Conservation (phyloP, 2,888 invertebrate genomes). For the Lithosia quadra region DNA sequence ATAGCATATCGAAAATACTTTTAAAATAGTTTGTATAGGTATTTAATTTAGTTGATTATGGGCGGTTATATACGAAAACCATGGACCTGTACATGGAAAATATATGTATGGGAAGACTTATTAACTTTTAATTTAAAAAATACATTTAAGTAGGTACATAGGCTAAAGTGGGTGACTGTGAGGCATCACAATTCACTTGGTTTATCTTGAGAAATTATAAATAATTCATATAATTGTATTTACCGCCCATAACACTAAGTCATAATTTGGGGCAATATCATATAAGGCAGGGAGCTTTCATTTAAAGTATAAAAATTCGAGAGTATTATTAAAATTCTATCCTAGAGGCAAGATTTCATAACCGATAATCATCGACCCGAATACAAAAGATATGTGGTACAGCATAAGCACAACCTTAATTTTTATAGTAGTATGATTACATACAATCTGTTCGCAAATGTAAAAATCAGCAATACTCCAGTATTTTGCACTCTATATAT, state of each 20-base stretch:
- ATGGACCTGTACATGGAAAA: neutral
- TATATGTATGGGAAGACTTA: neutral
- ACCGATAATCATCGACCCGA: conserved; percentile 50
- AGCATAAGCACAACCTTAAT: conserved; percentile 75
- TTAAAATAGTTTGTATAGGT: conserved; percentile 10
- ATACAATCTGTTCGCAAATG: conserved; percentile 61
- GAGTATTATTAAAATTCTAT: conserved; percentile 58
- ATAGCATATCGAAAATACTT: conserved; percentile 43
- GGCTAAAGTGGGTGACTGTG: neutral
- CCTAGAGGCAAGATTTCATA: conserved; percentile 67
- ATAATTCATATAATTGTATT: neutral
- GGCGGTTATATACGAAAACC: conserved; percentile 26
- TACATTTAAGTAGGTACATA: neutral
- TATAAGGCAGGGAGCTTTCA: conserved; percentile 60
- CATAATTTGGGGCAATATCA: conserved; percentile 46
- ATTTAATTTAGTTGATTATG: conserved; percentile 24
- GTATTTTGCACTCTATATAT: conserved; percentile 80
- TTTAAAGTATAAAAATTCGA: conserved; percentile 57
- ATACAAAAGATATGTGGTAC: conserved; percentile 72
- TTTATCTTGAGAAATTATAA: no score
- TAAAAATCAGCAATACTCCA: conserved; percentile 52
- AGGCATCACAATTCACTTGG: no score
- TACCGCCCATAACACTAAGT: conserved; percentile 34
- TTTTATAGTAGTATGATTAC: conserved; percentile 52
- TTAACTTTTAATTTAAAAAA: neutral